phyloP scores from a whole-genome alignment of 2,888 invertebrate species.

The Dryadula phaetusa region DNA sequence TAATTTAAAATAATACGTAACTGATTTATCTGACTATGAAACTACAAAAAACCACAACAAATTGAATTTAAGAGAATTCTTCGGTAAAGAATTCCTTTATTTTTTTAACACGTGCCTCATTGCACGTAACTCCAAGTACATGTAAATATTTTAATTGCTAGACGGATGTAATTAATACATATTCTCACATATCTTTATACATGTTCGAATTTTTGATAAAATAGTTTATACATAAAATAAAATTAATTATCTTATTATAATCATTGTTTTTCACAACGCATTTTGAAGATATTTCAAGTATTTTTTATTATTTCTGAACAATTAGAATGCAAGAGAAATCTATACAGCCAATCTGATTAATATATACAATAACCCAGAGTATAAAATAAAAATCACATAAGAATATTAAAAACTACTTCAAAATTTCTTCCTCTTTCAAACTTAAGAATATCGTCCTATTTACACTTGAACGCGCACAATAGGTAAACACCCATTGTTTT shows the following conservation, averaged over 20 bases:
- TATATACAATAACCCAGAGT: too few relatives aligned
- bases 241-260: too few relatives aligned
- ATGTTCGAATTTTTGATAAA: background rate
- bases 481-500: slow-evolving; percentile 39
- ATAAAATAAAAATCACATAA: background rate
- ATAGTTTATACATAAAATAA: background rate
- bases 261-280: too few relatives aligned
- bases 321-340: too few relatives aligned
- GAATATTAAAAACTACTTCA: background rate
- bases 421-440: background rate
- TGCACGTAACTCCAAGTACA: slow-evolving; percentile 8
- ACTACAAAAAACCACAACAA: too few relatives aligned
- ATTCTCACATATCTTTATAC: slow-evolving; percentile 17
- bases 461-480: slow-evolving; percentile 7
- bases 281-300: too few relatives aligned
- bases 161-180: slow-evolving; percentile 18
- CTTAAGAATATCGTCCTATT: background rate
- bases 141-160: slow-evolving; percentile 22
- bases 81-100: background rate
- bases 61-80: too few relatives aligned
- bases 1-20: too few relatives aligned
- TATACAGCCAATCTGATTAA: too few relatives aligned
- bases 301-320: too few relatives aligned
- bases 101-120: slow-evolving; percentile 9
- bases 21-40: too few relatives aligned